phyloP scores from a whole-genome alignment of 2,888 invertebrate species.

The Aphidoletes aphidimyza region DNA sequence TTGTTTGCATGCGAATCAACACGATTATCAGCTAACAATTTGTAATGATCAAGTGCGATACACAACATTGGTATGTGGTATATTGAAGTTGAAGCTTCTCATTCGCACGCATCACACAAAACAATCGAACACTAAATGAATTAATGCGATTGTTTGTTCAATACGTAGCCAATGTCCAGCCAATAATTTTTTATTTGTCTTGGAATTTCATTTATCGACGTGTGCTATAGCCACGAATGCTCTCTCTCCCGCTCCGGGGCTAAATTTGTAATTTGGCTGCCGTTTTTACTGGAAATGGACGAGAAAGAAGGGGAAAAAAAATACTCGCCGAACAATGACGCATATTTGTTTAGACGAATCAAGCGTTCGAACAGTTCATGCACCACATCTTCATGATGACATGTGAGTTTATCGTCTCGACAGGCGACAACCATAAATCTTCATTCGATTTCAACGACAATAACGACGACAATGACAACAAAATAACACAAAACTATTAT shows the following conservation, averaged over 20 bases:
- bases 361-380: background rate
- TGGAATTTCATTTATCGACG: background rate
- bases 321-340: no score
- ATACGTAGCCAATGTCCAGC: conserved; percentile 13
- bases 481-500: no score
- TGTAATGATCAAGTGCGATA: background rate
- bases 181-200: background rate
- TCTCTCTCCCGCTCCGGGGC: no score
- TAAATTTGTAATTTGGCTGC: no score
- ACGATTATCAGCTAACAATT: background rate
- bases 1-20: background rate
- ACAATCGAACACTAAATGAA: background rate
- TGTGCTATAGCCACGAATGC: no score
- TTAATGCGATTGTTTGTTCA: background rate
- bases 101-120: background rate
- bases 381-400: background rate
- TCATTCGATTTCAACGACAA: background rate
- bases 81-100: background rate
- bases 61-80: background rate
- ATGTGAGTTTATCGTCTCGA: background rate
- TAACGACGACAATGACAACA: background rate
- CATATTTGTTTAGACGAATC: background rate
- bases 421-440: background rate
- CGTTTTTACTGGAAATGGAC: no score
- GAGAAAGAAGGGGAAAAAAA: no score